A percentile compares a stretch with the other conserved stretches of the same genome.
These are phyloP conservation scores for Anabacerthia variegaticeps DNA, from an alignment of 2,797 vertebrate genomes.

Conservation along the genomic window DNA sequence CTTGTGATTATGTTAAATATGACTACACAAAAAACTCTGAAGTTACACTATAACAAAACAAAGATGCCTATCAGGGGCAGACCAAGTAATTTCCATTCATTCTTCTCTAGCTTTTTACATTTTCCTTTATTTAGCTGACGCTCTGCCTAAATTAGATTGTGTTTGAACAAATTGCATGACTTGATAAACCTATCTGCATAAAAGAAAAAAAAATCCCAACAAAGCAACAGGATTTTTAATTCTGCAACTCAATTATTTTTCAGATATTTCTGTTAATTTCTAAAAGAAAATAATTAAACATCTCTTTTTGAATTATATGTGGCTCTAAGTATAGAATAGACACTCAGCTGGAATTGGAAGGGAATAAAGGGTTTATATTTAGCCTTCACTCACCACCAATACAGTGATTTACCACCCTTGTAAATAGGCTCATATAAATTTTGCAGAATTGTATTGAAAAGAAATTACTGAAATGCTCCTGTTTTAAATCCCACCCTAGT, in stretches of 20 bases:
- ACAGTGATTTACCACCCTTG: neutral
- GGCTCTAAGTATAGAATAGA: neutral
- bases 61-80: neutral
- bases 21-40: neutral
- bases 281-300: neutral
- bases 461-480: neutral
- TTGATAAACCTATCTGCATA: neutral
- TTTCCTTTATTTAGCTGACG: neutral
- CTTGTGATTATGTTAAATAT: neutral
- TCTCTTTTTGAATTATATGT: neutral
- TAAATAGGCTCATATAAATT: neutral
- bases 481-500: neutral
- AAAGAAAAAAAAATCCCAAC: neutral
- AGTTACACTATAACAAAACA: neutral
- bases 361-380: neutral
- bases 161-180: neutral
- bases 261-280: neutral
- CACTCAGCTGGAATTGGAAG: neutral
- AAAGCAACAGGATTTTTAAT: neutral
- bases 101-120: neutral
- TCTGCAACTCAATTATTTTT: neutral
- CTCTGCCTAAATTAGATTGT: neutral
- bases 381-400: neutral
- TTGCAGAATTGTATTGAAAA: neutral
- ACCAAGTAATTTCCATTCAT: neutral